Conservation (phyloP, 2,888 invertebrate species). For the Blastobasis lacticolella region DNA sequence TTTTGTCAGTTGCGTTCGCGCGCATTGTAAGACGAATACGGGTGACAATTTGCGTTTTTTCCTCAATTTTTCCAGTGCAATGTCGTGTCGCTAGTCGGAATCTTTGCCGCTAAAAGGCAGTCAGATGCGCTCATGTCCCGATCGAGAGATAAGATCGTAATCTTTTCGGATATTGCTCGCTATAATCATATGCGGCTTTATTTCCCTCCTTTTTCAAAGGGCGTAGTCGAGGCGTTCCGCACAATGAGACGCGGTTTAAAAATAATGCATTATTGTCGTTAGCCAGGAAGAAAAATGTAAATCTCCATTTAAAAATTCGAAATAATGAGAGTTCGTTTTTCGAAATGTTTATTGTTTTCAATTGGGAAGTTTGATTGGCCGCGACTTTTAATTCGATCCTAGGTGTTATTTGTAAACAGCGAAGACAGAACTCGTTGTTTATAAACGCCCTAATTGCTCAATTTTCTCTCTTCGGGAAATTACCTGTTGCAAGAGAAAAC, state of each 20-base stretch:
- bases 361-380: background rate
- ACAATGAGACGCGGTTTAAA: slow-evolving; percentile 48
- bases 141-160: slow-evolving; percentile 66
- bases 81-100: slow-evolving; percentile 17
- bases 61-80: background rate
- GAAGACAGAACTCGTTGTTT: too few relatives aligned
- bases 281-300: background rate
- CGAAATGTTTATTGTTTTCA: background rate
- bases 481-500: too few relatives aligned
- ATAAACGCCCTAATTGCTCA: too few relatives aligned
- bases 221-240: slow-evolving; percentile 50
- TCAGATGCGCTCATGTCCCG: slow-evolving; percentile 55
- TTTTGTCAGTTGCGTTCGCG: too few relatives aligned
- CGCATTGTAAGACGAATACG: too few relatives aligned
- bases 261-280: slow-evolving; percentile 32
- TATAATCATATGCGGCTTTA: slow-evolving; percentile 68
- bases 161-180: slow-evolving; percentile 72
- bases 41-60: too few relatives aligned
- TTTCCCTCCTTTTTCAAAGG: slow-evolving; percentile 34
- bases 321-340: background rate
- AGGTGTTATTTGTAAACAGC: too few relatives aligned
- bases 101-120: slow-evolving; percentile 47
- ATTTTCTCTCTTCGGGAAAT: too few relatives aligned
- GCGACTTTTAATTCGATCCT: too few relatives aligned
- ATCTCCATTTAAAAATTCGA: background rate